phyloP scores from a whole-genome alignment of 1,140 invertebrate species.

The Drosophila littoralis region DNA sequence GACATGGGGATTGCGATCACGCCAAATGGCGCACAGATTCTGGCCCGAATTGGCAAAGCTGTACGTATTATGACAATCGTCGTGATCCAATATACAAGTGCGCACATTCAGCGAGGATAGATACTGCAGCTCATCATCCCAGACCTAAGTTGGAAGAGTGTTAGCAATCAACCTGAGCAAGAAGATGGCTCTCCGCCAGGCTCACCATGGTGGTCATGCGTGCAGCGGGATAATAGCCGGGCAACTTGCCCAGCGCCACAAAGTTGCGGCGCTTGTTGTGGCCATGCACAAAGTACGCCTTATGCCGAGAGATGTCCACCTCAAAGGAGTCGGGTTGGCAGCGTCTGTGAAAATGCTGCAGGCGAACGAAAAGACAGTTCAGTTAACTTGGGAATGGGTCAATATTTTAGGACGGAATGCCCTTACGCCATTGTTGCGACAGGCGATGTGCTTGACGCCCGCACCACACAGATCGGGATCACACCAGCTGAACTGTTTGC shows the following conservation, averaged over 20 bases:
- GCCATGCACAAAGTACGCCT: constrained; percentile 67
- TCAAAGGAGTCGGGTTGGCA: constrained; percentile 74
- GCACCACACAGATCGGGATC: constrained; percentile 63
- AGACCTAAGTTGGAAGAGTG: constrained; percentile 47
- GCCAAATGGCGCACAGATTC: constrained; percentile 72
- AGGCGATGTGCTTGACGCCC: constrained; percentile 68
- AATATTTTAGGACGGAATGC: not conserved
- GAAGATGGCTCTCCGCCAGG: not conserved
- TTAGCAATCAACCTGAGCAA: not conserved
- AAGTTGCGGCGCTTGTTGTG: constrained; percentile 79
- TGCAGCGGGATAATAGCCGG: constrained; percentile 77
- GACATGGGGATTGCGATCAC: constrained; percentile 57
- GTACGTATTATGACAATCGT: constrained; percentile 79
- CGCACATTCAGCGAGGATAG: constrained; percentile 75
- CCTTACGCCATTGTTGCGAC: constrained; percentile 74
- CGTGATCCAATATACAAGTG: constrained; percentile 78
- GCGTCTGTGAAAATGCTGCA: constrained; percentile 64
- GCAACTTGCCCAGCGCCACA: constrained; percentile 69
- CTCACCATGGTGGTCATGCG: constrained; percentile 82
- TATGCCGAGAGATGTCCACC: constrained; percentile 65
- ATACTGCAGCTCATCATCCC: constrained; percentile 83
- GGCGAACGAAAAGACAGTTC: not conserved
- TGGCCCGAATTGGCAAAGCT: constrained; percentile 77
- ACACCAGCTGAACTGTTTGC: constrained; percentile 69
- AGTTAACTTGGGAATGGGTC: too few relatives aligned